A percentile compares a stretch with the other conserved stretches of the same genome.
Conservation (phyloP, 2,888 invertebrate genomes). For the Eupsilia transversa region DNA sequence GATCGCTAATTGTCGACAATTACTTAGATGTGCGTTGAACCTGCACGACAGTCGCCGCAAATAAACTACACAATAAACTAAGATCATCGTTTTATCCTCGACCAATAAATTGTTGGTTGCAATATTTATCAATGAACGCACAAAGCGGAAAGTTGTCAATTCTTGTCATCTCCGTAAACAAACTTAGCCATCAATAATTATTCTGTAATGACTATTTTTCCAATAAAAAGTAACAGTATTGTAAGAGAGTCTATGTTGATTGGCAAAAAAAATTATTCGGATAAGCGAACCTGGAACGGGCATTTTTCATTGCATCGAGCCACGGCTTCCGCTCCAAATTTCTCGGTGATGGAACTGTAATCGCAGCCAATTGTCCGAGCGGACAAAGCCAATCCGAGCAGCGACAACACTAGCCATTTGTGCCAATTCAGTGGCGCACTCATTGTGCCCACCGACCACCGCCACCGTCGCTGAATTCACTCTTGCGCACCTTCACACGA, state of each 20-base stretch:
- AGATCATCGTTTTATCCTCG: slow-evolving; percentile 69
- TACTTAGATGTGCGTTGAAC: slow-evolving; percentile 89
- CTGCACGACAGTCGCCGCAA: slow-evolving; percentile 78
- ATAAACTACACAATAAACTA: slow-evolving; percentile 72
- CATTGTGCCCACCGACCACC: slow-evolving; percentile 83
- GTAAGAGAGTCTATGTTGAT: neutral
- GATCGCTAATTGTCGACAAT: slow-evolving; percentile 88
- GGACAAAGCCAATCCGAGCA: slow-evolving; percentile 90
- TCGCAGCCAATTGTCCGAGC: slow-evolving; percentile 90
- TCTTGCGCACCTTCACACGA: slow-evolving; percentile 79
- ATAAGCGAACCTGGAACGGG: slow-evolving; percentile 86
- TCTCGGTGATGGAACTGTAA: slow-evolving; percentile 90
- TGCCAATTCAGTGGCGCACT: slow-evolving; percentile 88
- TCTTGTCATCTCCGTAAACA: slow-evolving; percentile 42
- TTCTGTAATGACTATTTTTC: neutral
- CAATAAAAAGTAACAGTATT: neutral
- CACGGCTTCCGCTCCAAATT: slow-evolving; percentile 90
- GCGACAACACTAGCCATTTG: slow-evolving; percentile 89
- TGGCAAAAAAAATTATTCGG: slow-evolving; percentile 42
- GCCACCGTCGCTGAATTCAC: slow-evolving; percentile 74
- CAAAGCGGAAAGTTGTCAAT: slow-evolving; percentile 44
- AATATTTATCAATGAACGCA: slow-evolving; percentile 73
- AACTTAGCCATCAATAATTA: slow-evolving; percentile 25
- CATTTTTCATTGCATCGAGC: slow-evolving; percentile 89
- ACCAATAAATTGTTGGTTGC: slow-evolving; percentile 72